These are phyloP conservation scores for Theonella swinhoei DNA, from an alignment of 37 sponge, comb jelly and placozoan species.

Conservation along the genomic window DNA sequence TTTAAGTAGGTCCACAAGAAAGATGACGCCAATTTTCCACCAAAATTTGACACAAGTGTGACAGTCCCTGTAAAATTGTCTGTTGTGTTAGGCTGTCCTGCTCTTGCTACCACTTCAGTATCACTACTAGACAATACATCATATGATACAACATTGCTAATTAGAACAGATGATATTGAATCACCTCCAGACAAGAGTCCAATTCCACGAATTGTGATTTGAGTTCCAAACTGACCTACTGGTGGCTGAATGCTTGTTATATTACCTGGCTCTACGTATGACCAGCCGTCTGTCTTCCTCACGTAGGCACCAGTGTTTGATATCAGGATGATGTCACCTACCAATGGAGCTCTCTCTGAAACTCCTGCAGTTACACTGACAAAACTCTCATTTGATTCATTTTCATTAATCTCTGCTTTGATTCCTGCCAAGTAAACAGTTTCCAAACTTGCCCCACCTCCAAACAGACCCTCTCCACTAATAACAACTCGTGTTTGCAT, in stretches of 20 bases:
- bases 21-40: slow-evolving; percentile 23
- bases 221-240: slow-evolving; percentile 63
- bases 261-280: slow-evolving; percentile 33
- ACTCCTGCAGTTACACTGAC: background rate
- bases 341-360: background rate
- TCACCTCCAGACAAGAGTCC: slow-evolving; percentile 44
- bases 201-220: slow-evolving; percentile 44
- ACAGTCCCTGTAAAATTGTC: background rate
- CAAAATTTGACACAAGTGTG: slow-evolving; percentile 49
- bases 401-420: slow-evolving; percentile 5
- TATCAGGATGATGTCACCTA: slow-evolving; percentile 61
- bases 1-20: slow-evolving; percentile 45
- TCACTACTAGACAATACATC: background rate
- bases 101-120: slow-evolving; percentile 20
- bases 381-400: no score
- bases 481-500: slow-evolving; percentile 53
- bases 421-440: slow-evolving; percentile 48
- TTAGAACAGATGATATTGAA: background rate
- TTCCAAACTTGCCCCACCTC: slow-evolving; percentile 41
- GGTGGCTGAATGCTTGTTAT: slow-evolving; percentile 30
- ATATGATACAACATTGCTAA: slow-evolving; percentile 9
- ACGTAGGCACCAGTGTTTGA: slow-evolving; percentile 62
- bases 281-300: slow-evolving; percentile 52
- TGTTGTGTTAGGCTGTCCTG: slow-evolving; percentile 21
- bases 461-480: slow-evolving; percentile 52